These are phyloP conservation scores for Carabus problematicus DNA, from an alignment of 2,888 invertebrate species.

Conservation along the genomic window DNA sequence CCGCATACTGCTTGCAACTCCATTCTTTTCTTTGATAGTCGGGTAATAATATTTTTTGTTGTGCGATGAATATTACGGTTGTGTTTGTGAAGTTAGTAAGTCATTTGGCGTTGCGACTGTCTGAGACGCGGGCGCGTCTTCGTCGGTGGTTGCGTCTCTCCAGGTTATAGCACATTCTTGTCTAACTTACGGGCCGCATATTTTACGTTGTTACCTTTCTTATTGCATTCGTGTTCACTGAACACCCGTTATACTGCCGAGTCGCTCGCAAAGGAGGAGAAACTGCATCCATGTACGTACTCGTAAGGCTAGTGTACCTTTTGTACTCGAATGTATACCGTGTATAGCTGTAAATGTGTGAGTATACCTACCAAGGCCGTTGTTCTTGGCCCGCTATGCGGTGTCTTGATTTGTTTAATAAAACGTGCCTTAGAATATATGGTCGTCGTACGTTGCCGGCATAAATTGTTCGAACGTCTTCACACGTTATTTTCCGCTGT, in stretches of 20 bases:
- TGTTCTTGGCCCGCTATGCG: not conserved
- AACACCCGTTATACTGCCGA: slow-evolving; percentile 17
- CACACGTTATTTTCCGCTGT: slow-evolving; percentile 18
- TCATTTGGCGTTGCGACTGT: slow-evolving; percentile 29
- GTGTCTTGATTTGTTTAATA: slow-evolving; percentile 39
- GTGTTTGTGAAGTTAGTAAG: slow-evolving; percentile 28
- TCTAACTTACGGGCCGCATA: slow-evolving; percentile 39
- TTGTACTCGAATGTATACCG: not conserved
- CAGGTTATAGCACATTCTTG: slow-evolving; percentile 29
- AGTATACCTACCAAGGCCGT: not conserved
- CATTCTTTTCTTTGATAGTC: no score
- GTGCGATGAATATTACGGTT: not conserved
- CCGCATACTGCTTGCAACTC: no score
- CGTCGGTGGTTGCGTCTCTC: slow-evolving; percentile 19
- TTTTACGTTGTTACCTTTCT: slow-evolving; percentile 39
- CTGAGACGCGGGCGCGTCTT: not conserved
- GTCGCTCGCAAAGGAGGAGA: slow-evolving; percentile 5
- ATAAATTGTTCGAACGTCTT: slow-evolving; percentile 30
- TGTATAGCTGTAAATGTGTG: not conserved
- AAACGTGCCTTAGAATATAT: slow-evolving; percentile 28
- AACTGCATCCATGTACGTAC: no score
- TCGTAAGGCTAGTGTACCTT: no score
- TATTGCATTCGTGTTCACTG: slow-evolving; percentile 40
- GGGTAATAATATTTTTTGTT: no score
- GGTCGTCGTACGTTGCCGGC: slow-evolving; percentile 22